Evolutionary conservation across 1,140 invertebrate genomes (phyloP).

Genomic region (Megalonaias nervosa): DNA sequence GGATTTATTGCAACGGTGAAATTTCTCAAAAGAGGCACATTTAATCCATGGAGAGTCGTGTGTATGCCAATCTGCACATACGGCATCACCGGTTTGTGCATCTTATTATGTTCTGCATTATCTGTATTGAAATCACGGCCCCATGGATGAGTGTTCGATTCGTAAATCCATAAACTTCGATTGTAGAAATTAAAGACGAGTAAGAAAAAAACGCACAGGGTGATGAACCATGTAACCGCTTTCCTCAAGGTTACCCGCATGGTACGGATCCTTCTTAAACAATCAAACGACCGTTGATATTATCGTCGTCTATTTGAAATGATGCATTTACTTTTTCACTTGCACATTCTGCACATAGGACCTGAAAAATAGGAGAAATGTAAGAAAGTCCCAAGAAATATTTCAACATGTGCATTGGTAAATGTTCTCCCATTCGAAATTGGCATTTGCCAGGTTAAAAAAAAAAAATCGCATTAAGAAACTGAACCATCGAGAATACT

Average conservation of each 20-base stretch:
- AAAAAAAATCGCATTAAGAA: too few relatives aligned
- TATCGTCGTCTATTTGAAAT: too few relatives aligned
- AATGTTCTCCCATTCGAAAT: too few relatives aligned
- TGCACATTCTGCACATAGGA: too few relatives aligned
- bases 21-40: not conserved
- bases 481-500: too few relatives aligned
- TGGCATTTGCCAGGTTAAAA: too few relatives aligned
- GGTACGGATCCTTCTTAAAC: too few relatives aligned
- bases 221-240: conserved; percentile 29
- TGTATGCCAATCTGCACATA: not conserved
- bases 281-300: too few relatives aligned
- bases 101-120: not conserved
- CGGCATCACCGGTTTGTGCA: not conserved
- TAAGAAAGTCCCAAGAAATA: too few relatives aligned
- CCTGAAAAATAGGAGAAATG: too few relatives aligned
- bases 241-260: conserved; percentile 39
- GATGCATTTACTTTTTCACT: too few relatives aligned
- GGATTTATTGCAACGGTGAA: not conserved
- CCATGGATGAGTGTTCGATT: conserved; percentile 12
- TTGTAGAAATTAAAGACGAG: conserved; percentile 46
- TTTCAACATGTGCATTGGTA: too few relatives aligned
- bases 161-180: conserved; percentile 19
- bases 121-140: conserved; percentile 1
- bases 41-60: not conserved
- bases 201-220: conserved; percentile 21